Conservation (phyloP, 1,140 invertebrate species). For the Subanguina moxae region DNA sequence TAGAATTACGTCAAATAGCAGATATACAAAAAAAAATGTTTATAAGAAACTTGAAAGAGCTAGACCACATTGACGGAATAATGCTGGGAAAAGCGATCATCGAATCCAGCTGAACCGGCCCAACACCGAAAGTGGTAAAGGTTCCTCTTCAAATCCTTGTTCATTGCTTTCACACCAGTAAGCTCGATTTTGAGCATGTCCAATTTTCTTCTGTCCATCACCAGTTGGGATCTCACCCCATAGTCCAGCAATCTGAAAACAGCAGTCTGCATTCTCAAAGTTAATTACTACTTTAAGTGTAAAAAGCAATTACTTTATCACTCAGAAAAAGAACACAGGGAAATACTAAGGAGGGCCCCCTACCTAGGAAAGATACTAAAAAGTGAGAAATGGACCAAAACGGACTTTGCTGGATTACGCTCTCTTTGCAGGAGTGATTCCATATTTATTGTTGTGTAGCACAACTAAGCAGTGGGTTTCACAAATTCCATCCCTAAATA, state of each 20-base stretch:
- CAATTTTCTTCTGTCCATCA: conserved; percentile 43
- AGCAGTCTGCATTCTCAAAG: background rate
- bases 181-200: conserved; percentile 38
- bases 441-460: too few species aligned
- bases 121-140: conserved; percentile 57
- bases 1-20: background rate
- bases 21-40: conserved; percentile 2
- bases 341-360: background rate
- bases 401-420: too few species aligned
- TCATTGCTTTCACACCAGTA: conserved; percentile 29
- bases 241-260: conserved; percentile 52
- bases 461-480: too few species aligned
- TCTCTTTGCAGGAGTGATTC: too few species aligned
- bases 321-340: background rate
- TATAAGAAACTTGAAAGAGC: background rate
- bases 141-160: conserved; percentile 33
- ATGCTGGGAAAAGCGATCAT: conserved; percentile 49
- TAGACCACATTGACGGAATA: conserved; percentile 6
- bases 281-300: background rate
- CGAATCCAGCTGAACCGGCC: conserved; percentile 53
- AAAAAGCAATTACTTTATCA: background rate
- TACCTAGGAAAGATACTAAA: background rate
- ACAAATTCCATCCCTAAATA: too few species aligned
- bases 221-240: conserved; percentile 47
- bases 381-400: too few species aligned